phyloP scores from a whole-genome alignment of 2,113 vertebrate genomes.

The Pluvianellus socialis region DNA sequence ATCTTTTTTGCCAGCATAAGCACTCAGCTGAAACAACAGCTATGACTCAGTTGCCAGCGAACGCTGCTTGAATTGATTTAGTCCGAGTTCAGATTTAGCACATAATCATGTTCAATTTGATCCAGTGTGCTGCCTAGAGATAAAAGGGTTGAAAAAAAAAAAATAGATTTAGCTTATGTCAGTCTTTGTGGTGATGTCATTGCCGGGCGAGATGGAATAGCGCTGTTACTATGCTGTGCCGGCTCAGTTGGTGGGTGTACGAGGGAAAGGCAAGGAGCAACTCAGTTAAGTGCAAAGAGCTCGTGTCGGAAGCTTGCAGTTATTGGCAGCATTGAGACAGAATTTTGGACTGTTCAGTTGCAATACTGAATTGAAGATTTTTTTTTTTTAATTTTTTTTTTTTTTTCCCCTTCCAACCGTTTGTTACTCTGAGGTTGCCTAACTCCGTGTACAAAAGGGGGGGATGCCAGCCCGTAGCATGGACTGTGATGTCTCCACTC shows the following conservation, averaged over 20 bases:
- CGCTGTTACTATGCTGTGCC: conserved; percentile 60
- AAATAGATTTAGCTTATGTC: conserved; percentile 76
- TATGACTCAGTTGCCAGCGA: conserved; percentile 76
- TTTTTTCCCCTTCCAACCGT: not conserved
- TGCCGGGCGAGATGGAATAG: conserved; percentile 66
- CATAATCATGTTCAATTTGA: conserved; percentile 83
- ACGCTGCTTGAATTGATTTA: conserved; percentile 77
- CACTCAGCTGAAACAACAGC: conserved; percentile 73
- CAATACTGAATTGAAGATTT: conserved; percentile 19
- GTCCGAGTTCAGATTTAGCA: conserved; percentile 80
- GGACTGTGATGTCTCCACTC: conserved; percentile 84
- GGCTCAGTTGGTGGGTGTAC: conserved; percentile 60
- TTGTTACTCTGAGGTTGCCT: conserved; percentile 44
- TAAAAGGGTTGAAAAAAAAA: conserved; percentile 67
- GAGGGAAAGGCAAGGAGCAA: conserved; percentile 39
- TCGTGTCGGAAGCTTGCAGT: not conserved
- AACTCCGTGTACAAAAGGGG: conserved; percentile 50
- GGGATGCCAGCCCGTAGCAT: conserved; percentile 85
- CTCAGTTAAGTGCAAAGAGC: conserved; percentile 41
- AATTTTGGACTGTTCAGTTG: conserved; percentile 13
- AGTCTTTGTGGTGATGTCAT: conserved; percentile 84
- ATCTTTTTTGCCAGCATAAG: conserved; percentile 66
- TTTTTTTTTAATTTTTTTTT: not conserved
- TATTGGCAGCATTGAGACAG: not conserved
- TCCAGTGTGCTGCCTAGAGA: conserved; percentile 80